Evolutionary conservation across 2,797 vertebrate genomes (phyloP).

Genomic region (Simalia tracyae): DNA sequence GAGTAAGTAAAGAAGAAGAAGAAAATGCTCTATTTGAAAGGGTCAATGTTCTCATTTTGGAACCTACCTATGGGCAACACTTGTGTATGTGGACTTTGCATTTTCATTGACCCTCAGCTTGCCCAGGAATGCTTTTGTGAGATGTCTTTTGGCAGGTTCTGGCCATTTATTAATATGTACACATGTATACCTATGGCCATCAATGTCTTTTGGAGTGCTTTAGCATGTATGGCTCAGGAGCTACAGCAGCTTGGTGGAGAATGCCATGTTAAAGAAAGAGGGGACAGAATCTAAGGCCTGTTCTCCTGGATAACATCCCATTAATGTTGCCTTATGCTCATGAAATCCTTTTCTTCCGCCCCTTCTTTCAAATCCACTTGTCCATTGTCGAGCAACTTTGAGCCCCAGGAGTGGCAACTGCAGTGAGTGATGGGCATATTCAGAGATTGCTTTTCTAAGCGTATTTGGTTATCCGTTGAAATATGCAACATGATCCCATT

Average conservation of each 20-base stretch:
- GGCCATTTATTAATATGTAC: background rate
- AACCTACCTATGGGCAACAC: background rate
- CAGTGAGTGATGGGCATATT: conserved; percentile 54
- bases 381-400: conserved; percentile 37
- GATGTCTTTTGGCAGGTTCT: background rate
- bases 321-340: conserved; percentile 29
- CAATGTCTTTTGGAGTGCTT: background rate
- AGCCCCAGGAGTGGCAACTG: conserved; percentile 31
- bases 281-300: conserved; percentile 17
- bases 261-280: conserved; percentile 27
- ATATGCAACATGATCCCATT: conserved; percentile 65
- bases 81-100: fast-evolving
- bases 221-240: background rate
- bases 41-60: background rate
- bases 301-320: conserved; percentile 44
- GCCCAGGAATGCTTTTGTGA: background rate
- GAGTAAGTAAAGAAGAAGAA: background rate
- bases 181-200: background rate
- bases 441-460: conserved; percentile 70
- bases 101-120: conserved; percentile 21
- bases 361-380: conserved; percentile 39
- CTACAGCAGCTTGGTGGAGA: conserved; percentile 10
- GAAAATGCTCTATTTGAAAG: background rate
- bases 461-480: conserved; percentile 69
- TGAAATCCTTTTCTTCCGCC: conserved; percentile 29